Conservation (phyloP, 2,888 invertebrate species). For the Horisme vitalbata region DNA sequence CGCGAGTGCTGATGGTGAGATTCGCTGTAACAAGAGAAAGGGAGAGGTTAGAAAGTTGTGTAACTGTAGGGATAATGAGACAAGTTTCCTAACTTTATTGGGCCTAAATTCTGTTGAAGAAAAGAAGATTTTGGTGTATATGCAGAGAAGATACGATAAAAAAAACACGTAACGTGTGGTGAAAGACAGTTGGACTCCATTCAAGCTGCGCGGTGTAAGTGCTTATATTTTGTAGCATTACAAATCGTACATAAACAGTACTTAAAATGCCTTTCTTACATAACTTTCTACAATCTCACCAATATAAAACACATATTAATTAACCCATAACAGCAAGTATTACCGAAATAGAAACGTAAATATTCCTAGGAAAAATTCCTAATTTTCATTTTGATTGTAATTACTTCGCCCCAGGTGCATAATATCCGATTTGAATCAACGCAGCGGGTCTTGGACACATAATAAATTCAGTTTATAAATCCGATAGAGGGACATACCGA, state of each 20-base stretch:
- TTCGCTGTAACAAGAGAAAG: slow-evolving; percentile 82
- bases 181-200: too few species aligned
- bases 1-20: slow-evolving; percentile 85
- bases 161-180: too few species aligned
- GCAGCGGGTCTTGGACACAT: slow-evolving; percentile 52
- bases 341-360: slow-evolving; percentile 60
- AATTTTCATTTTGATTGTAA: slow-evolving; percentile 49
- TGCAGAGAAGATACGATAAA: too few species aligned
- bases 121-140: too few species aligned
- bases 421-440: slow-evolving; percentile 54
- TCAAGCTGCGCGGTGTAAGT: too few species aligned
- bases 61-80: too few species aligned
- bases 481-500: slow-evolving; percentile 38
- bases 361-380: slow-evolving; percentile 54
- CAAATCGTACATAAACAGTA: slow-evolving; percentile 9
- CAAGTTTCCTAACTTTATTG: too few species aligned
- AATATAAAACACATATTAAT: slow-evolving; percentile 52
- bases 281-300: slow-evolving; percentile 48
- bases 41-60: background rate
- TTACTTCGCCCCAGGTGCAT: slow-evolving; percentile 59
- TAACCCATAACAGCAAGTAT: slow-evolving; percentile 57
- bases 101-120: too few species aligned
- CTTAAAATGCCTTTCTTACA: slow-evolving; percentile 10
- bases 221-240: slow-evolving; percentile 9
- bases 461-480: slow-evolving; percentile 62